Base-by-base conservation (phyloP, 2,797 vertebrate species). In the Pampus argenteus region DNA sequence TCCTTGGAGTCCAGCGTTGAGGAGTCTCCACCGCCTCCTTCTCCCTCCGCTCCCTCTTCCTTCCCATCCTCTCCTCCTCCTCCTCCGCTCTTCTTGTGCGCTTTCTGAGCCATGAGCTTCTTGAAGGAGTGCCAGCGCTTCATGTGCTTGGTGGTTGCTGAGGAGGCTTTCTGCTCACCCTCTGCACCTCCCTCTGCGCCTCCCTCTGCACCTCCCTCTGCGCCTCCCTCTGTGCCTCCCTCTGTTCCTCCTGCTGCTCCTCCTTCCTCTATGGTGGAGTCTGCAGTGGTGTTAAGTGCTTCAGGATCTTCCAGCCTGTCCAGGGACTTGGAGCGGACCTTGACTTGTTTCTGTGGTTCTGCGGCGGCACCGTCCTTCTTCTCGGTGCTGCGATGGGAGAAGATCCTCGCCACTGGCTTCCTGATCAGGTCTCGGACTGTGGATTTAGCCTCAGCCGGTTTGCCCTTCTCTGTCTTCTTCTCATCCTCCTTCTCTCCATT, bases 51-150 rank as follows among this genome's bases (percentile, higher is more conserved):
- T 28, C 84, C 93, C 1, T 94, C 94, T 52, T 88, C 88, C 54
- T 93, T 93, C 31, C 69, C 79, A 0, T 93, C 93, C 50, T 92
- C 94, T 17, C 80, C 77, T 22, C 85, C 77, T 22, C 85, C 91
- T 14, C 86, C 93, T 11, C 79, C 82, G 17, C 89, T 92, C 85
- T 92, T 95, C 84, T 93, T 95, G 82, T 94, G 94, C 6, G 91
- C 77, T 74, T 94, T 95, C 78, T 94, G 95, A 47, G 92, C 93
- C 93, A 95, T 95, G 62, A 95, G 87, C 85, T 95, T 95, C 89
- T 95, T 95, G 78, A 95, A 95, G 74, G 95, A 95, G 81, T 95
- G 94, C 95, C 95, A 95, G 78, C 94, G 94, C 73, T 87, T 94
- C 91, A 95, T 92, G 84, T 94, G 94, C 86, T 94, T 95, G 18